Base-by-base conservation (phyloP, 2,113 vertebrate genomes). In the Hiodon alosoides region DNA sequence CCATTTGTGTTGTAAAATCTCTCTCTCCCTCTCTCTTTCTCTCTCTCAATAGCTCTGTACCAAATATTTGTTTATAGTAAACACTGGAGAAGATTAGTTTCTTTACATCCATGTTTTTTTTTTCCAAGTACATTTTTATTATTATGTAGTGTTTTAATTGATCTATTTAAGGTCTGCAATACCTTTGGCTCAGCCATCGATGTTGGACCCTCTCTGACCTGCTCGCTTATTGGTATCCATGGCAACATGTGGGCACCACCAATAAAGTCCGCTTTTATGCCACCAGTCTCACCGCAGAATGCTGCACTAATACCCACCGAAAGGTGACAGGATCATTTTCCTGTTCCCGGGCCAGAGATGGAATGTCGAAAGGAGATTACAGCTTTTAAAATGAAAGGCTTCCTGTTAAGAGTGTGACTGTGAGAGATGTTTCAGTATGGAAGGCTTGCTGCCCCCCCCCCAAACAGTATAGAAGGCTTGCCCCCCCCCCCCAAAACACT, bases 321-420 rank as follows among this genome's bases (percentile, higher is more conserved):
- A 71, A 71, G 70, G 70, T 71, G 70, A 71, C 31, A 71, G 70
- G 60, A 46, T 48, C 58, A 71, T 71, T 71, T 71, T 59, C 53
- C 69, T 10, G 53, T 66, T 64, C n/a, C 62, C 46, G 46, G 72
- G 54, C 75, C 69, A n/a, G 7, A 54, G 75, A 80, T 61, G 7
- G 67, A 82, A 67, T 51, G 68, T 50, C 50, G 31, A 82, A 82
- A 76, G 71, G 59, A 76, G 73, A 76, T 76, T 79, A 75, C 65
- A 78, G 83, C 68, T 77, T 17, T 64, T 50, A 77, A 79, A 55
- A 75, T 71, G 54, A 78, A 75, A 79, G 73, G 48, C 55, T 65
- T 72, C 69, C 54, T 14, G 68, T 53, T 14, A 8, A 58, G 71
- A 54, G 17, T 72, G 62, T 77, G 78, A 73, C 53, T 67, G 77